Percentiles rank a stretch among this genome's conserved stretches.
These are phyloP conservation scores for Poecilia gillii DNA, from an alignment of 2,797 vertebrate genomes.

Conservation along the genomic window DNA sequence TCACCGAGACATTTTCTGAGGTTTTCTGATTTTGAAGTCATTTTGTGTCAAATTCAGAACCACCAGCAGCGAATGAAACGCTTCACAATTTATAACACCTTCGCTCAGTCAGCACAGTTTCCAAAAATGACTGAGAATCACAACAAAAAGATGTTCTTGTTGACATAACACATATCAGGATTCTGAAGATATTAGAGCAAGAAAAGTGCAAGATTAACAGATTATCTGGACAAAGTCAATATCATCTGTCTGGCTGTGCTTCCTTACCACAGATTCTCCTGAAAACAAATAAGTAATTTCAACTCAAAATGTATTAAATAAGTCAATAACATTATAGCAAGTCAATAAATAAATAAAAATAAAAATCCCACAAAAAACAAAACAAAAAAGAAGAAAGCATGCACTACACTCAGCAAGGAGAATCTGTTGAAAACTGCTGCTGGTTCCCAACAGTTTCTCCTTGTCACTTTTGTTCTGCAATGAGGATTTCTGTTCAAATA, in stretches of 20 bases:
- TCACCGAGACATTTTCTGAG: constrained; percentile 2
- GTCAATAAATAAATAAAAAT: not conserved
- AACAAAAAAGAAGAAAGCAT: not conserved
- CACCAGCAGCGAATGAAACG: constrained; percentile 28
- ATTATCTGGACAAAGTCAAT: constrained; percentile 15
- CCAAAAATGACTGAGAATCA: constrained; percentile 40
- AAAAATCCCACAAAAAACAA: not conserved
- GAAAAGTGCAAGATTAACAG: constrained; percentile 28
- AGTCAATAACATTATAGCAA: constrained; percentile 33
- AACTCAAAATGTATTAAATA: constrained; percentile 42
- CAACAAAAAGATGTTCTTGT: constrained; percentile 17
- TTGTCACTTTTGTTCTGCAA: constrained; percentile 46
- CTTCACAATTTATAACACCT: constrained; percentile 23
- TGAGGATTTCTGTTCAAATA: constrained; percentile 17
- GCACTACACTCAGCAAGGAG: constrained; percentile 40
- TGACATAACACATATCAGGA: constrained; percentile 16
- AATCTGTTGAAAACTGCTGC: constrained; percentile 75
- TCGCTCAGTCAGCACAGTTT: constrained; percentile 9
- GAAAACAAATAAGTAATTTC: constrained; percentile 21
- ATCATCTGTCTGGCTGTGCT: constrained; percentile 7
- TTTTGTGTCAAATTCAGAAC: not conserved
- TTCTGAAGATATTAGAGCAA: constrained; percentile 34
- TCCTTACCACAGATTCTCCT: constrained; percentile 5
- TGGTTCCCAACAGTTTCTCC: constrained; percentile 68
- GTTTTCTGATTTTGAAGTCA: constrained; percentile 6